Percentiles rank a stretch among this genome's conserved stretches.
Conservation (phyloP, 2,113 vertebrate species). For the Megaptera novaeangliae region DNA sequence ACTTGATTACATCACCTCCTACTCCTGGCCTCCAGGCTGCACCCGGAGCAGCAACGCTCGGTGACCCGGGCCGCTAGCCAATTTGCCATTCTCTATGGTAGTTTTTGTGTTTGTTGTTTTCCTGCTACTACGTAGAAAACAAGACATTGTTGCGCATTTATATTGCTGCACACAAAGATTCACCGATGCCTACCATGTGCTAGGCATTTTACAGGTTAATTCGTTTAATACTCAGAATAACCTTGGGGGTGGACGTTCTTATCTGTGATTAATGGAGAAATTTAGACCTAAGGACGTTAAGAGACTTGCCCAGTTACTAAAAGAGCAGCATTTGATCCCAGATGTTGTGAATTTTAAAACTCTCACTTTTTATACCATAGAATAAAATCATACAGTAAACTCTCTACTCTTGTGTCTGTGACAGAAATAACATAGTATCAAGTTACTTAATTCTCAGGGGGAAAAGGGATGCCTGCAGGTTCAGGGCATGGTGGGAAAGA, state of each 20-base stretch:
- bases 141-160: not conserved
- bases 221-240: not conserved
- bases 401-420: not conserved
- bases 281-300: not conserved
- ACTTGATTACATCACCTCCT: not conserved
- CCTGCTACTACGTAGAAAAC: not conserved
- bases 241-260: not conserved
- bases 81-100: not conserved
- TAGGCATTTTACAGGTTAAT: not conserved
- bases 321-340: not conserved
- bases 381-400: not conserved
- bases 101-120: not conserved
- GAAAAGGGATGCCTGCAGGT: not conserved
- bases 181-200: not conserved
- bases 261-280: not conserved
- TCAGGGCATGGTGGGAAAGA: not conserved
- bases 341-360: not conserved
- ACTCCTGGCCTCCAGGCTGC: not conserved
- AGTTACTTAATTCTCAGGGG: not conserved
- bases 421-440: not conserved
- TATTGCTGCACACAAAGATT: not conserved
- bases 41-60: fast-evolving
- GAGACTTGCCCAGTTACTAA: not conserved
- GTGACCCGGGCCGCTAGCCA: not conserved
- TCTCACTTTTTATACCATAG: not conserved